Base-by-base conservation (phyloP, 2,113 vertebrate genomes). In the Meles meles region DNA sequence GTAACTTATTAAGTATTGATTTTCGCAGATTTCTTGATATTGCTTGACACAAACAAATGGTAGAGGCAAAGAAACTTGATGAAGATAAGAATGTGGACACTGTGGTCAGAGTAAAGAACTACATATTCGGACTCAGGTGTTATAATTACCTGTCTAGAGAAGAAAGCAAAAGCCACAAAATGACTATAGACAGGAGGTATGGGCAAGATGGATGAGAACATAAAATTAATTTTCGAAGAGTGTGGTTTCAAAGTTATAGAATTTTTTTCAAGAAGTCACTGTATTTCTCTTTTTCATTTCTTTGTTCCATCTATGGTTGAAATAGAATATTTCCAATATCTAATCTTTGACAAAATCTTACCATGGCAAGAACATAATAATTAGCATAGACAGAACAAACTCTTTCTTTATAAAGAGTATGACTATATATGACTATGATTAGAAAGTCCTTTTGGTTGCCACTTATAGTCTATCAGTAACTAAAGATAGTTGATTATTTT, bases 1-100 rank as follows among this genome's bases (percentile, higher is more conserved):
- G 67, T 96, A 97, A 97, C 96, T 98, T 98, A 98, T 98, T 98
- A 98, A 97, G 89, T 98, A 98, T 98, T 98, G 97, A 98, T 98
- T 98, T 98, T 97, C 34, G 97, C 93, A 97, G 92, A 97, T 98
- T 98, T 90, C 84, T 98, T 98, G 90, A 98, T 97, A 97, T 95
- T 91, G 20, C 95, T 98, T 97, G 95, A 98, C 20, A 1, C 96
- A 98, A 98, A 98, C 82, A 98, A 98, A 98, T 98, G 95, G 94
- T 96, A 98, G 93, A 93, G 88, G 86, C 77, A 98, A 97, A 94
- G 93, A 39, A 83, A 97, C 37, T 57, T 92, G 85, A 98, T 95
- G 97, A 89, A 96, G 31, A 84, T 0, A 0, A 67, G 5, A 39
- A 91, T 94, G 84, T 0, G 37, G 61, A 90, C 20, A 14, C 7